These are phyloP conservation scores for Cichlasoma orientale DNA, from an alignment of 2,797 vertebrate species.

Conservation along the genomic window DNA sequence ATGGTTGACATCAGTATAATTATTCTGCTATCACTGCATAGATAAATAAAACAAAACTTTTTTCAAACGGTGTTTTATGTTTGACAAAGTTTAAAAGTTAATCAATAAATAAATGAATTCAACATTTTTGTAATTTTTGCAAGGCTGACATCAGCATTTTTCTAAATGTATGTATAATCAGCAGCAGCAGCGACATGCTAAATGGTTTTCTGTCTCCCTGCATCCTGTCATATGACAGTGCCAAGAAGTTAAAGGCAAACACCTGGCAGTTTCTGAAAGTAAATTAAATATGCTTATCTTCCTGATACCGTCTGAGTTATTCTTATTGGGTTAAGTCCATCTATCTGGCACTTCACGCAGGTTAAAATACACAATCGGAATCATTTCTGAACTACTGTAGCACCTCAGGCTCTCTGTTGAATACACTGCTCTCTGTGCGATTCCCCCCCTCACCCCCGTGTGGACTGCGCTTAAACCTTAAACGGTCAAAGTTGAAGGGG, in stretches of 20 bases:
- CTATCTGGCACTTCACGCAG: neutral
- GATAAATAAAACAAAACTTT: slow-evolving; percentile 6
- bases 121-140: neutral
- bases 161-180: neutral
- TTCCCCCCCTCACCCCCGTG: slow-evolving; percentile 23
- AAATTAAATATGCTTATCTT: neutral
- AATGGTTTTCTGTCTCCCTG: neutral
- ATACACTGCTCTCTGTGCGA: slow-evolving; percentile 39
- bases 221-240: neutral
- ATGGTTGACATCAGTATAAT: slow-evolving; percentile 27
- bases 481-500: slow-evolving; percentile 53
- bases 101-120: neutral
- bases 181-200: neutral
- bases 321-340: neutral
- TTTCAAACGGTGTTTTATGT: neutral
- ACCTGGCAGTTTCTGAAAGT: neutral
- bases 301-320: slow-evolving; percentile 7
- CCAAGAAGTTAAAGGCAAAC: slow-evolving; percentile 13
- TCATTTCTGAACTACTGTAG: slow-evolving; percentile 39
- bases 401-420: slow-evolving; percentile 38
- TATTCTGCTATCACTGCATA: neutral
- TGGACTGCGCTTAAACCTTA: slow-evolving; percentile 31
- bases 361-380: slow-evolving; percentile 11
- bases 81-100: too few species aligned
- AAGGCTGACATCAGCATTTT: neutral